Evolutionary conservation across 2,113 vertebrate species (phyloP).

Genomic region (rabbit (Oryctolagus cuniculus)): DNA sequence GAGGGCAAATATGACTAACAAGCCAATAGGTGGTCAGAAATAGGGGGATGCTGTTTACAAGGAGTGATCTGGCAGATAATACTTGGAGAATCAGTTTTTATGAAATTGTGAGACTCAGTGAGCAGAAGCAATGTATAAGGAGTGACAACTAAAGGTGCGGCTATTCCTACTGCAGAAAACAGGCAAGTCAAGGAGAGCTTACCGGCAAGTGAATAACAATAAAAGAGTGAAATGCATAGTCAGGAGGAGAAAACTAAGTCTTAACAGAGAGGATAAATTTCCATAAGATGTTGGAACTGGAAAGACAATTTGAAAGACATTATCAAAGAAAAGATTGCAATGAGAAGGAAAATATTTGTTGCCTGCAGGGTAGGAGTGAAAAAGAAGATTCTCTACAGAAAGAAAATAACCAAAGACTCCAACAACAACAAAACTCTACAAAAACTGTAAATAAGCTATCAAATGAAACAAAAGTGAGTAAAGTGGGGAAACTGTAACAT

Average conservation of each 20-base stretch:
- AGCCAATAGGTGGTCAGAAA: neutral
- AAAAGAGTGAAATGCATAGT: neutral
- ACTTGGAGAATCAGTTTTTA: neutral
- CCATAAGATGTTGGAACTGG: neutral
- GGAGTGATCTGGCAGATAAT: neutral
- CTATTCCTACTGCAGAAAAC: neutral
- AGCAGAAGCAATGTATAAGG: neutral
- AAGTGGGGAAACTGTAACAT: neutral
- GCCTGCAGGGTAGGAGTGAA: neutral
- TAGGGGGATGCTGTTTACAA: neutral
- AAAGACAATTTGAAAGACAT: neutral
- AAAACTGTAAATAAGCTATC: constrained; percentile 3
- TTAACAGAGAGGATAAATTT: neutral
- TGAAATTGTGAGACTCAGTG: neutral
- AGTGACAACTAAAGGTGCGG: neutral
- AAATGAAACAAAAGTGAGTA: constrained; percentile 17
- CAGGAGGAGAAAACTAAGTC: neutral
- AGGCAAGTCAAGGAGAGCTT: neutral
- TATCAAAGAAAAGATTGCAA: neutral
- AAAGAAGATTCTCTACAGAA: neutral
- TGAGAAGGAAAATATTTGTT: neutral
- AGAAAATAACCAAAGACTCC: neutral
- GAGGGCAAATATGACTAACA: neutral
- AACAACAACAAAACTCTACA: neutral
- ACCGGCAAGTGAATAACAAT: neutral